These are phyloP conservation scores for Echinops telfairi DNA, from an alignment of 2,113 vertebrate species.

Conservation along the genomic window DNA sequence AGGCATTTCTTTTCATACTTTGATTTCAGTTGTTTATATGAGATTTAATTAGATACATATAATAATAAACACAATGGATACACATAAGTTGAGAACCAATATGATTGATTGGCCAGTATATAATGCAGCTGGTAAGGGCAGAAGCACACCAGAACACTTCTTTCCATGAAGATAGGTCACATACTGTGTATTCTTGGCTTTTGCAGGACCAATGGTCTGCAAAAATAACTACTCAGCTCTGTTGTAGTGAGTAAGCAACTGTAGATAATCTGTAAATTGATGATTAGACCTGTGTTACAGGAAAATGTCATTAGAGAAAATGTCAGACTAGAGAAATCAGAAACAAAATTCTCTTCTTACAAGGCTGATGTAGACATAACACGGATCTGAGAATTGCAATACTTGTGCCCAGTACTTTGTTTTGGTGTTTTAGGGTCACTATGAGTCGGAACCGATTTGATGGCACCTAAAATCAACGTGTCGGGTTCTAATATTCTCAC, in stretches of 20 bases:
- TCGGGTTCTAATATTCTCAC: not conserved
- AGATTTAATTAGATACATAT: too few species aligned
- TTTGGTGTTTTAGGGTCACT: too few species aligned
- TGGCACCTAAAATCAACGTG: not conserved
- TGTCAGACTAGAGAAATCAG: slow-evolving; percentile 7
- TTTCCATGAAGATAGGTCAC: not conserved
- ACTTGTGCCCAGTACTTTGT: not conserved
- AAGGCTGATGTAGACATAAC: slow-evolving; percentile 27
- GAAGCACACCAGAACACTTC: not conserved
- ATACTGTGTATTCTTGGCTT: not conserved
- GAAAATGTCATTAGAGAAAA: not conserved
- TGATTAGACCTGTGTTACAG: not conserved
- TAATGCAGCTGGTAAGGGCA: not conserved
- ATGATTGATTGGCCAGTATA: too few species aligned
- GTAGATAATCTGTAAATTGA: not conserved
- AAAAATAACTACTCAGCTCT: not conserved
- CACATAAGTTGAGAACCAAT: too few species aligned
- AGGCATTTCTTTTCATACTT: too few species aligned
- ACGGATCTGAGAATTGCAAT: slow-evolving; percentile 17
- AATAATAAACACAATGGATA: too few species aligned
- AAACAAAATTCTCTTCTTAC: slow-evolving; percentile 36
- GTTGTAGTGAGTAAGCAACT: not conserved
- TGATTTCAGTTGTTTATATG: not conserved
- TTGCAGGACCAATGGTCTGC: not conserved
- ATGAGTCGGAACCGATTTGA: too few species aligned